Evolutionary conservation across 2,113 vertebrate species (phyloP).

Genomic region (Hydropotes inermis): DNA sequence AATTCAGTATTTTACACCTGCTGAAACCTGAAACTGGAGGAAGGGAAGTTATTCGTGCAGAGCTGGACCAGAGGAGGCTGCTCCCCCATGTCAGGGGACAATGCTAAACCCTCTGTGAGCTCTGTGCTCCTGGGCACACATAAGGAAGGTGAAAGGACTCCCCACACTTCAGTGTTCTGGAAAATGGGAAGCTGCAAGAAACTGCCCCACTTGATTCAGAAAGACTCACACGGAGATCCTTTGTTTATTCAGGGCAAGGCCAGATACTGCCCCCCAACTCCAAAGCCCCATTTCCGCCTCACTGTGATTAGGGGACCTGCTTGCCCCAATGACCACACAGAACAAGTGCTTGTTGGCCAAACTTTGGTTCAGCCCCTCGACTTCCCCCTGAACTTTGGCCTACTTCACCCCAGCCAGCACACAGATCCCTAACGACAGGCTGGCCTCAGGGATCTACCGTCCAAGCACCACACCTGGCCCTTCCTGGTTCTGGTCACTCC

Average conservation of each 20-base stretch:
- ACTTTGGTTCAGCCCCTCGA: not conserved
- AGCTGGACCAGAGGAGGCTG: not conserved
- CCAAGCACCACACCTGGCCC: not conserved
- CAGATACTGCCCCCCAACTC: not conserved
- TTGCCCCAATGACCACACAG: not conserved
- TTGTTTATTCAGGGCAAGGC: not conserved
- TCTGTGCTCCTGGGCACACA: not conserved
- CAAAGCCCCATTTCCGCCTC: not conserved
- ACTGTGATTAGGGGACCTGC: not conserved
- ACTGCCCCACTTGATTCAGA: not conserved
- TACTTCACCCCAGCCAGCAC: not conserved
- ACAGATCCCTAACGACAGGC: not conserved
- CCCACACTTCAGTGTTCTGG: not conserved
- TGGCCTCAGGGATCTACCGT: not conserved
- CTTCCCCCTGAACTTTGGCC: not conserved
- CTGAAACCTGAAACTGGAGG: not conserved
- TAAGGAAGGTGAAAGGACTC: not conserved
- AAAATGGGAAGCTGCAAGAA: not conserved
- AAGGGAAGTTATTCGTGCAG: not conserved
- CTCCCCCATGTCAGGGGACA: not conserved
- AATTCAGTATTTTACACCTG: not conserved
- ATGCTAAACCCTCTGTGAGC: not conserved
- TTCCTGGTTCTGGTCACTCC: not conserved
- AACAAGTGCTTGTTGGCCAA: not conserved
- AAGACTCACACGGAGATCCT: not conserved